phyloP scores from a whole-genome alignment of 2,797 vertebrate species.

The Adrianichthys oophorus region DNA sequence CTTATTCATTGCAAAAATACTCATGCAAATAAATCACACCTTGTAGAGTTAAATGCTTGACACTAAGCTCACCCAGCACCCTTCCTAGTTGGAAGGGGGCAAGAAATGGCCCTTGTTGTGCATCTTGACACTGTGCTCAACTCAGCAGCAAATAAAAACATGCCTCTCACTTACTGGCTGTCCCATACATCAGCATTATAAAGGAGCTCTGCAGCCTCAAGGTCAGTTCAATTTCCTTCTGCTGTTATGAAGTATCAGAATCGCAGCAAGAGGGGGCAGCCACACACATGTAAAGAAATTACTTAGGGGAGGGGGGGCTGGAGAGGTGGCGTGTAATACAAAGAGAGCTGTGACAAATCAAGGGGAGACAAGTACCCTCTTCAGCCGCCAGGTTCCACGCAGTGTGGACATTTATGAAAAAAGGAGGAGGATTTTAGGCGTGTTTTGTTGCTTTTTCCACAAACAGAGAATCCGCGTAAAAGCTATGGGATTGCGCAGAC shows the following conservation, averaged over 20 bases:
- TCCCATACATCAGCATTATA: constrained; percentile 82
- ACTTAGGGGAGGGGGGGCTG: constrained; percentile 54
- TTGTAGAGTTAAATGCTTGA: constrained; percentile 61
- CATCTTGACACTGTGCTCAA: constrained; percentile 77
- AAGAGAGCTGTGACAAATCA: constrained; percentile 71
- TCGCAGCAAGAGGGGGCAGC: constrained; percentile 70
- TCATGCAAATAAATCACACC: constrained; percentile 67
- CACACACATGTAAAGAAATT: constrained; percentile 74
- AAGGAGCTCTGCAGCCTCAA: constrained; percentile 75
- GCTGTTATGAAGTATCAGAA: constrained; percentile 79
- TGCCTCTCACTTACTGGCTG: constrained; percentile 81
- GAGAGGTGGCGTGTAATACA: constrained; percentile 66
- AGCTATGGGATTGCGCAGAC: constrained; percentile 54
- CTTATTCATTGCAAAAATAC: constrained; percentile 46
- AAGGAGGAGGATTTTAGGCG: constrained; percentile 55
- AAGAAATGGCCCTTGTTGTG: constrained; percentile 82
- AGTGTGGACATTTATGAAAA: constrained; percentile 51
- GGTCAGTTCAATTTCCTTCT: constrained; percentile 83
- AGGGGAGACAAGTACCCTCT: constrained; percentile 52
- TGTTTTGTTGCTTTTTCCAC: constrained; percentile 51
- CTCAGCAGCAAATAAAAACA: constrained; percentile 83
- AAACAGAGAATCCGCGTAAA: constrained; percentile 35
- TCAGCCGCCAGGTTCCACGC: constrained; percentile 47
- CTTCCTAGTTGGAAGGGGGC: constrained; percentile 62
- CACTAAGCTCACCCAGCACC: constrained; percentile 63